Evolutionary conservation across 2,797 vertebrate species (phyloP), one percentile per base, ranked within the genome.

Genomic region (Loris lydekkerianus): DNA sequence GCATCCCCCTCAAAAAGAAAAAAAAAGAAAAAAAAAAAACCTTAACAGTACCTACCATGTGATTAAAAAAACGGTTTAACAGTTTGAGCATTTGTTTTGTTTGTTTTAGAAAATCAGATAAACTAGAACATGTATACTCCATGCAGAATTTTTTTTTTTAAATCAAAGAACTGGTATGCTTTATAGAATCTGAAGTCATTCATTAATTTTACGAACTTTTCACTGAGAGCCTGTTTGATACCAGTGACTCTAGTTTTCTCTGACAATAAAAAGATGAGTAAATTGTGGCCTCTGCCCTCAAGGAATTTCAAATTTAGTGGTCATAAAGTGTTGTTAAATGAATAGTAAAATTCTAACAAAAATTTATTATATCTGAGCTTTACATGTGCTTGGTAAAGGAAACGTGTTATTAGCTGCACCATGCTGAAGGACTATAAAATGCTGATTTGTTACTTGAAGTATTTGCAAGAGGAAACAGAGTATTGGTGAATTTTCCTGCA

Each of bases 401-500:
- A 95, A 89, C 90, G 18, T 83, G 83, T 92, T 96, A 97, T 94
- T 97, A 97, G 31, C 18, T 93, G 90, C 31, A 63, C 77, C 92
- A 20, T 88, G 73, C 81, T 86, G 77, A 97, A 91, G 92, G 72
- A 89, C 84, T 97, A 34, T 88, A 95, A 85, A 97, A 92, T 88
- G 73, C 49, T 95, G 89, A 77, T 91, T 96, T 95, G 13, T 92
- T 40, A 92, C 34, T 93, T 93, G 40, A 97, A 91, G 81, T 82
- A 96, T 94, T 97, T 97, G 81, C 43, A 97, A 94, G 73, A 94
- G 78, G 83, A 93, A 96, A 92, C 27, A 92, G 72, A 93, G 80
- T 96, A 94, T 97, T 96, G 97, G 89, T 96, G 95, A 91, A 15
- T 92, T 96, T 97, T 80, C 65, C 53, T 96, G 92, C 63, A 94